phyloP scores from a whole-genome alignment of 2,113 vertebrate species.

The Lathamus discolor region DNA sequence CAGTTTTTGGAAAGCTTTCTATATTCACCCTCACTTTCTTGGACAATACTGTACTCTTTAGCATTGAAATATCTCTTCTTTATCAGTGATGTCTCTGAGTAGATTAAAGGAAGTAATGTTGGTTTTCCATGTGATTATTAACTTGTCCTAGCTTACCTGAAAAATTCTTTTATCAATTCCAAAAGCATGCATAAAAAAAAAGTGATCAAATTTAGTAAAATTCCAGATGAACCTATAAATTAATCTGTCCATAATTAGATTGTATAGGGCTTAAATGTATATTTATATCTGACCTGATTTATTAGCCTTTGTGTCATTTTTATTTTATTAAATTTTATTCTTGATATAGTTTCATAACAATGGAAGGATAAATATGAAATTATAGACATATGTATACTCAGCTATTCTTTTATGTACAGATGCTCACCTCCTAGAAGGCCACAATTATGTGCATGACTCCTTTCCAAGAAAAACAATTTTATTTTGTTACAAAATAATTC shows the following conservation, averaged over 20 bases:
- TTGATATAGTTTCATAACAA: background rate
- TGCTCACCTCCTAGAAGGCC: background rate
- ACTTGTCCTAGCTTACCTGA: background rate
- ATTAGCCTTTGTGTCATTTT: background rate
- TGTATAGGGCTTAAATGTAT: background rate
- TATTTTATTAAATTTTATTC: background rate
- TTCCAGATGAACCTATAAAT: background rate
- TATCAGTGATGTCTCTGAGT: background rate
- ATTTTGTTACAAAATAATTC: background rate
- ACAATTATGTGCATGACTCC: background rate
- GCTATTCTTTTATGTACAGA: background rate
- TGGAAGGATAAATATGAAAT: background rate
- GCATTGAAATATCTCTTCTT: background rate
- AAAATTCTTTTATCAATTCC: background rate
- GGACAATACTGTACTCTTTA: background rate
- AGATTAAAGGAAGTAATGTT: background rate
- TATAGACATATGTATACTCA: background rate
- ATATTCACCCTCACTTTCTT: background rate
- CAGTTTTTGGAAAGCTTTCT: background rate
- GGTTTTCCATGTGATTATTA: background rate
- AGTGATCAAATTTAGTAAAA: background rate
- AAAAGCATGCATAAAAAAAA: background rate
- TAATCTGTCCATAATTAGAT: background rate
- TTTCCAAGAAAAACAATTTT: background rate
- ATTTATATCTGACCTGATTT: background rate